These are phyloP conservation scores for Pelvicachromis taeniatus DNA, from an alignment of 2,113 vertebrate species.

Conservation along the genomic window DNA sequence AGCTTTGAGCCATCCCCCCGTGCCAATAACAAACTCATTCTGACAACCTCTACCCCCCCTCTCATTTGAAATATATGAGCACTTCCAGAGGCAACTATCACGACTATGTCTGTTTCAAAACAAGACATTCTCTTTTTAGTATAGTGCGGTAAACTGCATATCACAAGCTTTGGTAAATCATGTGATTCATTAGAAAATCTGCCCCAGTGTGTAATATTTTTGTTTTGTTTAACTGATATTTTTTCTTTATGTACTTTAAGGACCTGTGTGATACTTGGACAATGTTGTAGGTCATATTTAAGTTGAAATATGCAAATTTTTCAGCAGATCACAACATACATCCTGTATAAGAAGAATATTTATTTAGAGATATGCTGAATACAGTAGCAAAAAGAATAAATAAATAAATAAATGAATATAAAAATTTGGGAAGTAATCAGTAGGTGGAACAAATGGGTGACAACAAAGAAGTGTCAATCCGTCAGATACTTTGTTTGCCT, in stretches of 20 bases:
- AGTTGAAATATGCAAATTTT: accelerated
- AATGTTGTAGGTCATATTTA: not conserved
- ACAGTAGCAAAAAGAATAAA: not conserved
- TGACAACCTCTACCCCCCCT: not conserved
- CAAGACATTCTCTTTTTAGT: not conserved
- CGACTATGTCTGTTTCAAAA: not conserved
- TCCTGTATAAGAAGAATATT: not conserved
- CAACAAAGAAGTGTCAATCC: not conserved
- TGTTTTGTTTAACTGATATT: not conserved
- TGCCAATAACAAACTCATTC: not conserved
- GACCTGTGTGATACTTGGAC: not conserved
- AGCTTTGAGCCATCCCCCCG: not conserved
- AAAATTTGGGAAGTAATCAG: not conserved
- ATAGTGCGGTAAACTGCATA: accelerated
- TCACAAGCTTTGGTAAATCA: not conserved
- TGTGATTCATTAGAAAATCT: not conserved
- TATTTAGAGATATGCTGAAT: not conserved
- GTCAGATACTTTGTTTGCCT: slow-evolving; percentile 6
- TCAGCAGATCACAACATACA: not conserved
- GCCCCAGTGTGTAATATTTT: not conserved
- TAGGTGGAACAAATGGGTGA: not conserved
- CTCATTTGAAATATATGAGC: not conserved
- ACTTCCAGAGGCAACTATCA: not conserved
- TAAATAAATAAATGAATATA: not conserved
- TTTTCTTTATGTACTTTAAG: not conserved